These are phyloP conservation scores for Nothoprocta pentlandii DNA, from an alignment of 2,113 vertebrate species.

Conservation along the genomic window DNA sequence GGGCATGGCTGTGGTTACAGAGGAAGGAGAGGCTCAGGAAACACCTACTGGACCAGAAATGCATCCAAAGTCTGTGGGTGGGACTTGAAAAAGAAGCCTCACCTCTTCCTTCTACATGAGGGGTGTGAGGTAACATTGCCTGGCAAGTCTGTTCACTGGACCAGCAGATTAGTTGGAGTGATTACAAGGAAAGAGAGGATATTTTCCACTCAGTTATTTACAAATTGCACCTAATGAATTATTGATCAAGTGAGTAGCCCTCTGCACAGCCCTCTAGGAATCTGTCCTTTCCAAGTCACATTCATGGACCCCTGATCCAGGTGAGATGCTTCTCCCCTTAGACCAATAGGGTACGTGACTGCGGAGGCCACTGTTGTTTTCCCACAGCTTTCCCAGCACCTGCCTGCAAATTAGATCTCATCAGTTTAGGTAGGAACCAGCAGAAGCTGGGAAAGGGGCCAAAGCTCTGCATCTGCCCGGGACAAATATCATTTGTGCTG, in stretches of 20 bases:
- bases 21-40: background rate
- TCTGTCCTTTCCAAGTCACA: background rate
- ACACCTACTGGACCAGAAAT: background rate
- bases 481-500: background rate
- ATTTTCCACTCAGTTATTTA: conserved; percentile 55
- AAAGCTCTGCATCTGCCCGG: background rate
- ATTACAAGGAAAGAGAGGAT: conserved; percentile 54
- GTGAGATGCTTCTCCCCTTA: background rate
- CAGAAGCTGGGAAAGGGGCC: background rate
- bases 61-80: background rate
- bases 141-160: conserved; percentile 23
- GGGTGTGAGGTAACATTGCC: conserved; percentile 1
- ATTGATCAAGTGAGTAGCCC: conserved; percentile 9
- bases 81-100: background rate
- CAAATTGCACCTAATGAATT: conserved; percentile 52
- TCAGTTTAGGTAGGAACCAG: background rate
- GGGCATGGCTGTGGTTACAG: background rate
- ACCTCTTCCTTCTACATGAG: conserved; percentile 1
- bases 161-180: conserved; percentile 50
- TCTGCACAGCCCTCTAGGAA: conserved; percentile 1
- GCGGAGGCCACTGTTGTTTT: background rate
- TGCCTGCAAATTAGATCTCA: background rate
- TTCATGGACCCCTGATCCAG: background rate
- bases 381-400: background rate
- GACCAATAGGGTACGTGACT: background rate